phyloP scores from a whole-genome alignment of 2,797 vertebrate species.

The Morus bassanus region DNA sequence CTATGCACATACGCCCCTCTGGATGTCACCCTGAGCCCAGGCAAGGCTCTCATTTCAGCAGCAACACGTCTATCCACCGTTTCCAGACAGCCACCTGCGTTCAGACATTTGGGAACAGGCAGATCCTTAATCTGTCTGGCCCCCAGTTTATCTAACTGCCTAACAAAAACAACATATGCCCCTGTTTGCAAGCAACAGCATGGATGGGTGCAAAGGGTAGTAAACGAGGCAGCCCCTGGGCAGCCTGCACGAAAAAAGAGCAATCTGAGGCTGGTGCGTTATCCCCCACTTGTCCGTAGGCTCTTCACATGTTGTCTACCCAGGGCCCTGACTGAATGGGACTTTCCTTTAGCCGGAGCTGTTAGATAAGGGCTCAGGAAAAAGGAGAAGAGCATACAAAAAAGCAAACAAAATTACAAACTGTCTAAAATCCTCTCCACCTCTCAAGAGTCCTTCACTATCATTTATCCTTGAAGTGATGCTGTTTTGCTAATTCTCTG shows the following conservation, averaged over 20 bases:
- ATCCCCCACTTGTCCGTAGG: neutral
- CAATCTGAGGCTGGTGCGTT: rapidly evolving
- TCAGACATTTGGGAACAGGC: constrained; percentile 16
- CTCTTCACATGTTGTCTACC: neutral
- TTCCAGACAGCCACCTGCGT: neutral
- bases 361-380: neutral
- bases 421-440: neutral
- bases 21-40: constrained; percentile 3
- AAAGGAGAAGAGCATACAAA: neutral
- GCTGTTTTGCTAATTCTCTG: neutral
- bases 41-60: neutral
- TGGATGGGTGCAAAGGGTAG: neutral
- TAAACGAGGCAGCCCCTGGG: neutral
- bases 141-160: constrained; percentile 15
- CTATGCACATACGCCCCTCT: neutral
- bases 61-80: neutral
- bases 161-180: neutral
- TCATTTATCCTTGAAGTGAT: neutral
- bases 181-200: neutral
- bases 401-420: neutral
- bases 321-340: neutral
- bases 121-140: constrained; percentile 52
- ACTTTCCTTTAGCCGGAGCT: neutral
- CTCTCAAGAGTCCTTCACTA: neutral
- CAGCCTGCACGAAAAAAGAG: neutral